A percentile compares a stretch with the other conserved stretches of the same genome.
These are phyloP conservation scores for Dasyornis broadbenti DNA, from an alignment of 2,113 vertebrate genomes.

Conservation along the genomic window DNA sequence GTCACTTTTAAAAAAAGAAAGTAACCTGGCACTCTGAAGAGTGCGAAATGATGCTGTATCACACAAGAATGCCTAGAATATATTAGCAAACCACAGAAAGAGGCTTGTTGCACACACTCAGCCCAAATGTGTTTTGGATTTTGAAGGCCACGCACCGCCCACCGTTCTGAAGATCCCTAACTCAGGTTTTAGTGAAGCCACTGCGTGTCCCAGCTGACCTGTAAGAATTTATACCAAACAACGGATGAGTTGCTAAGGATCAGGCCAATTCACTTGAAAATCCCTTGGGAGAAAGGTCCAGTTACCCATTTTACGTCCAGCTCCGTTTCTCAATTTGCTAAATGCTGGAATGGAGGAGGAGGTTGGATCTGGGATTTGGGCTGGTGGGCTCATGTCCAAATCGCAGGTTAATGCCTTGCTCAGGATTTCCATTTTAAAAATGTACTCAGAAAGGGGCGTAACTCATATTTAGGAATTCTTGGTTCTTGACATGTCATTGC, in stretches of 20 bases:
- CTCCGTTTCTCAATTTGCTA: not conserved
- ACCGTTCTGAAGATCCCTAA: not conserved
- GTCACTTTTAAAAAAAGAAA: conserved; percentile 60
- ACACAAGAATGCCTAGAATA: conserved; percentile 57
- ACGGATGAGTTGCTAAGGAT: not conserved
- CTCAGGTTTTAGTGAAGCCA: conserved; percentile 13
- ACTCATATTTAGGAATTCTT: not conserved
- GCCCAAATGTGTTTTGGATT: conserved; percentile 36
- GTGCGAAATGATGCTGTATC: conserved; percentile 48
- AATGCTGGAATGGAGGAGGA: not conserved
- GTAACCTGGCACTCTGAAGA: conserved; percentile 8
- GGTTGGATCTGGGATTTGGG: not conserved
- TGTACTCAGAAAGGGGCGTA: not conserved
- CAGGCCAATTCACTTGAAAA: not conserved
- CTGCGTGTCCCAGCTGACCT: not conserved
- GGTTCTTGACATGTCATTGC: not conserved
- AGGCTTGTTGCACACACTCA: conserved; percentile 10
- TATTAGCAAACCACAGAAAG: conserved; percentile 54
- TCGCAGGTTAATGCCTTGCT: not conserved
- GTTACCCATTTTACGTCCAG: not conserved
- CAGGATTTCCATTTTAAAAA: not conserved
- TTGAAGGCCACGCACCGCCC: not conserved
- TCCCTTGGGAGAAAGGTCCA: not conserved
- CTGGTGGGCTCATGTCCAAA: not conserved
- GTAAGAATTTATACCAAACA: not conserved